Evolutionary conservation across 2,888 invertebrate genomes (phyloP).

Genomic region (Ichneumoninae sp.): DNA sequence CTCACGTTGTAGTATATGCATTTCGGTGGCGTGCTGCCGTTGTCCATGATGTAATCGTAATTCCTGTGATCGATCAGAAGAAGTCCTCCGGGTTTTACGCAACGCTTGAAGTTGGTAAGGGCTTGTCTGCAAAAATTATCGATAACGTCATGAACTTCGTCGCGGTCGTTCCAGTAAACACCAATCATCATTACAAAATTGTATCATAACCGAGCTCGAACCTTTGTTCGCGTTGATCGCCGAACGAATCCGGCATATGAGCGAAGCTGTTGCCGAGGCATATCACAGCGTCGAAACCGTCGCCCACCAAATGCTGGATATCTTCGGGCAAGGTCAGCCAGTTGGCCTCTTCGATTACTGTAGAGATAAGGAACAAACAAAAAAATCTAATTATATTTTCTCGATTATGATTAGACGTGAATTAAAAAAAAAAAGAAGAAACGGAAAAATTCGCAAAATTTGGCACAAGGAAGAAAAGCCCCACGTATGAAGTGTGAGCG

Average conservation of each 20-base stretch:
- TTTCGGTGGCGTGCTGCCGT: conserved; percentile 91
- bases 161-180: background rate
- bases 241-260: conserved; percentile 92
- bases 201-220: conserved; percentile 72
- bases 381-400: background rate
- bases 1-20: conserved; percentile 96
- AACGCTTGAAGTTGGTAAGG: conserved; percentile 91
- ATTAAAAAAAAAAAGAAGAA: background rate
- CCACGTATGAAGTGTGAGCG: background rate
- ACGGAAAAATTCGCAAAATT: background rate
- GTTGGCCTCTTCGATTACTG: conserved; percentile 96
- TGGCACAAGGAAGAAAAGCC: background rate
- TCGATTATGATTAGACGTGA: background rate
- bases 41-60: conserved; percentile 92
- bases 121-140: conserved; percentile 86
- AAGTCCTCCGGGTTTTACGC: conserved; percentile 94
- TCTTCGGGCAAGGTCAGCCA: conserved; percentile 94
- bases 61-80: conserved; percentile 95
- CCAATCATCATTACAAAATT: background rate
- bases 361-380: conserved; percentile 27
- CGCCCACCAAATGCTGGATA: conserved; percentile 87
- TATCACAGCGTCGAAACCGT: conserved; percentile 94
- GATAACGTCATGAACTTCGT: background rate
- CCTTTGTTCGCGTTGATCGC: conserved; percentile 92
- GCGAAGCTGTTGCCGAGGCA: conserved; percentile 97